A percentile compares a stretch with the other conserved stretches of the same genome.
These are phyloP conservation scores for Lepidurus couesii DNA, from an alignment of 1,140 invertebrate species.

Conservation along the genomic window DNA sequence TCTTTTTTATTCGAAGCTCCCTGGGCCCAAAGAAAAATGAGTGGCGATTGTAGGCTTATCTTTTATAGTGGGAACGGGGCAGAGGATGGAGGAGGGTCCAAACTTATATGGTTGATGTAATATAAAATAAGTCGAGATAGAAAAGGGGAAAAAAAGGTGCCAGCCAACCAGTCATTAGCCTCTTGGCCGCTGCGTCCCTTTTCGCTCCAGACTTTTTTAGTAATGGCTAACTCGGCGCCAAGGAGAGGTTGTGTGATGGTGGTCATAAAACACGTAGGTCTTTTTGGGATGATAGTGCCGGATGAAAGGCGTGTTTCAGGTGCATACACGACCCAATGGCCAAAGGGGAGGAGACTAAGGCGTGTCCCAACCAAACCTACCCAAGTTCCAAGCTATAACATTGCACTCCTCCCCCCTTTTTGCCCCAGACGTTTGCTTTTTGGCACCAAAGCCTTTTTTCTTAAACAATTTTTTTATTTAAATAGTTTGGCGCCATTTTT, in stretches of 20 bases:
- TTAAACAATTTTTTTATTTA: not conserved
- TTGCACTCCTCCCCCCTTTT: conserved; percentile 8
- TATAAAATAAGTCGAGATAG: not conserved
- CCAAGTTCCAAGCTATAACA: not conserved
- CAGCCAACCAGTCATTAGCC: conserved; percentile 14
- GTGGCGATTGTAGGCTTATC: conserved; percentile 1
- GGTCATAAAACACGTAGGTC: conserved; percentile 18
- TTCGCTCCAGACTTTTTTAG: conserved; percentile 2
- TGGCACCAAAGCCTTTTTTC: not conserved
- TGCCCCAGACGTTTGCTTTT: conserved; percentile 7
- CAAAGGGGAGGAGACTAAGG: conserved; percentile 2
- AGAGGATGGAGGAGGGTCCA: not conserved
- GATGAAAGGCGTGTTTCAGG: conserved; percentile 18
- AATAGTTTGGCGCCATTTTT: not conserved
- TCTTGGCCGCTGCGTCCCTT: conserved; percentile 4
- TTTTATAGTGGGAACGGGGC: not conserved
- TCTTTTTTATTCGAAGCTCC: too few species aligned
- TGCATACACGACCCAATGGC: conserved; percentile 17
- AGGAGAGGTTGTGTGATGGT: conserved; percentile 21
- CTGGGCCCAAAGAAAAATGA: not conserved
- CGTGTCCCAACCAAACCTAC: conserved; percentile 8
- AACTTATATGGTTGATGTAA: conserved; percentile 20
- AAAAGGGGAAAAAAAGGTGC: conserved; percentile 12
- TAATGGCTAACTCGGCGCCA: conserved; percentile 20
- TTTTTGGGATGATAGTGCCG: not conserved